Percentiles rank a stretch among this genome's conserved stretches.
These are phyloP conservation scores for Centropus unirufus DNA, from an alignment of 2,113 vertebrate genomes.

Conservation along the genomic window DNA sequence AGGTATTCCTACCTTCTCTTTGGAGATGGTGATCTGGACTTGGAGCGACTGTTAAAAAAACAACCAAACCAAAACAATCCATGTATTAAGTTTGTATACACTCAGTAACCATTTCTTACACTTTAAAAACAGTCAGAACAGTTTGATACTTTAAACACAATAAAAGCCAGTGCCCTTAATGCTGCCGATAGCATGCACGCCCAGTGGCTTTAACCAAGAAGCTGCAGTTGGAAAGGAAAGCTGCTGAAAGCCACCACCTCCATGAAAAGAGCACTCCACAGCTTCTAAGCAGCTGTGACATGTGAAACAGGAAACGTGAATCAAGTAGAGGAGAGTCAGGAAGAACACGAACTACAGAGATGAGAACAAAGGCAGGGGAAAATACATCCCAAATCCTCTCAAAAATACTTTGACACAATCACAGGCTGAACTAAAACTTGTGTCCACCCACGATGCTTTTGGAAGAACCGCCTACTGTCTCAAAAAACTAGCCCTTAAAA, in stretches of 20 bases:
- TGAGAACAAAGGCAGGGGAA: not conserved
- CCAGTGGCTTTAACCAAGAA: not conserved
- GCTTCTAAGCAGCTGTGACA: not conserved
- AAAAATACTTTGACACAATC: not conserved
- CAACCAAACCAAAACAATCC: not conserved
- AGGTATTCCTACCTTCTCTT: slow-evolving; percentile 83
- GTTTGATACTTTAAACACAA: not conserved
- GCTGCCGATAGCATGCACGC: not conserved
- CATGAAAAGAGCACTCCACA: not conserved
- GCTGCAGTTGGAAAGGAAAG: not conserved
- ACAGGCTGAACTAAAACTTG: not conserved
- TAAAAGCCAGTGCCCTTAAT: not conserved
- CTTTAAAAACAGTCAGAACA: not conserved
- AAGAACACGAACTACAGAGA: not conserved
- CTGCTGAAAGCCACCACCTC: not conserved
- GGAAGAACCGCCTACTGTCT: not conserved
- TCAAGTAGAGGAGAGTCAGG: not conserved
- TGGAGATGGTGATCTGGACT: slow-evolving; percentile 86
- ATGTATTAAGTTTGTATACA: not conserved
- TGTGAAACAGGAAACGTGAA: not conserved
- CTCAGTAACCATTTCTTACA: not conserved
- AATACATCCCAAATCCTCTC: not conserved
- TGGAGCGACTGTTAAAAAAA: slow-evolving; percentile 78
- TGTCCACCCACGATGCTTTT: not conserved
- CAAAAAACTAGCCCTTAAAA: not conserved